A percentile compares a stretch with the other conserved stretches of the same genome.
These are phyloP conservation scores for Apocheima hispidaria DNA, from an alignment of 2,888 invertebrate genomes.

Conservation along the genomic window DNA sequence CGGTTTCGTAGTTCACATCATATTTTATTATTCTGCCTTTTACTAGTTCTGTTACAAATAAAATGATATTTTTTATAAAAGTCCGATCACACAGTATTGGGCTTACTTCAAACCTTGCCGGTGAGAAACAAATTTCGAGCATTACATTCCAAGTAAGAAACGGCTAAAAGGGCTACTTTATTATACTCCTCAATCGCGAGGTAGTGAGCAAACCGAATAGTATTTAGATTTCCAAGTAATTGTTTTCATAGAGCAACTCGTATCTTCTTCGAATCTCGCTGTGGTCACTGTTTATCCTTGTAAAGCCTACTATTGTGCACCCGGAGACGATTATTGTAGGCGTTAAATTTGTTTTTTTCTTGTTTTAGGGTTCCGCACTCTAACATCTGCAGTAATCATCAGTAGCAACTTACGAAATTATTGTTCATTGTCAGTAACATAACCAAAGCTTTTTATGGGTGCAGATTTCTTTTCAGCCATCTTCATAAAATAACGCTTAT, in stretches of 20 bases:
- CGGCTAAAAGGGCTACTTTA: constrained; percentile 19
- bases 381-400: background rate
- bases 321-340: constrained; percentile 70
- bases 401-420: background rate
- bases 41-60: no score
- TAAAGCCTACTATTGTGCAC: constrained; percentile 72
- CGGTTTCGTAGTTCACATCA: background rate
- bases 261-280: constrained; percentile 58
- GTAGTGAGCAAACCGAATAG: constrained; percentile 39
- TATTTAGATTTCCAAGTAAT: constrained; percentile 46
- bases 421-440: no score
- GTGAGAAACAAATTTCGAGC: background rate
- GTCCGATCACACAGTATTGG: background rate
- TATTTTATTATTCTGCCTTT: background rate
- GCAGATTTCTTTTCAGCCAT: no score
- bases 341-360: constrained; percentile 59
- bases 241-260: constrained; percentile 64
- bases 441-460: no score
- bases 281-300: constrained; percentile 74
- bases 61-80: background rate
- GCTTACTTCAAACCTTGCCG: background rate
- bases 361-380: constrained; percentile 38
- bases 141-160: background rate
- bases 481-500: no score
- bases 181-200: constrained; percentile 18